Conservation (phyloP, 1,140 invertebrate species). For the Eurosta solidaginis region DNA sequence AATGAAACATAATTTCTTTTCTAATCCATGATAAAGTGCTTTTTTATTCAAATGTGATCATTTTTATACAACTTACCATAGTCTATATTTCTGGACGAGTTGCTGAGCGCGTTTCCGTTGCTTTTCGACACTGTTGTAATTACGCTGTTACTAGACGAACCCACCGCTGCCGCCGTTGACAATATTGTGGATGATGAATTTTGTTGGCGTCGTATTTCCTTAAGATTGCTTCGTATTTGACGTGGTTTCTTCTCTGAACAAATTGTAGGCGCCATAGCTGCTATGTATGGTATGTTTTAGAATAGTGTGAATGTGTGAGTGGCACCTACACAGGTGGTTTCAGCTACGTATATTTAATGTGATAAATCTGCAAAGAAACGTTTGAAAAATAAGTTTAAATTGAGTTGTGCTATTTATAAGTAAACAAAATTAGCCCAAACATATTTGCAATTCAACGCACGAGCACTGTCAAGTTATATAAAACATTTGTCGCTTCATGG, state of each 20-base stretch:
- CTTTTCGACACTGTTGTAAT: neutral
- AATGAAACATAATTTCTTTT: no score
- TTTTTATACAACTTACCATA: neutral
- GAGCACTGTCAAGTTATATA: no score
- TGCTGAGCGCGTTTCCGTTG: neutral
- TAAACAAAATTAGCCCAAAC: no score
- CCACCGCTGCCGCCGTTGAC: neutral
- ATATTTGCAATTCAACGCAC: no score
- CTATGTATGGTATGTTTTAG: neutral
- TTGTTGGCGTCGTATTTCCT: conserved; percentile 12
- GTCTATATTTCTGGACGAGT: neutral
- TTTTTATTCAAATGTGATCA: no score
- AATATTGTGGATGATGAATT: neutral
- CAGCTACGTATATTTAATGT: no score
- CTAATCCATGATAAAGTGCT: no score
- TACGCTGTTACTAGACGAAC: neutral
- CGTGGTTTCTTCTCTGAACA: neutral
- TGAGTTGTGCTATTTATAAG: no score
- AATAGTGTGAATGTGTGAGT: neutral
- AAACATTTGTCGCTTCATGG: no score
- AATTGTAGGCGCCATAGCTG: conserved; percentile 9
- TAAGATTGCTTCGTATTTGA: neutral
- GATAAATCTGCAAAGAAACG: no score
- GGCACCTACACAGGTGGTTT: neutral
- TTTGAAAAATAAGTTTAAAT: no score